Evolutionary conservation across 2,113 vertebrate species (phyloP).

Genomic region (Anhinga anhinga): DNA sequence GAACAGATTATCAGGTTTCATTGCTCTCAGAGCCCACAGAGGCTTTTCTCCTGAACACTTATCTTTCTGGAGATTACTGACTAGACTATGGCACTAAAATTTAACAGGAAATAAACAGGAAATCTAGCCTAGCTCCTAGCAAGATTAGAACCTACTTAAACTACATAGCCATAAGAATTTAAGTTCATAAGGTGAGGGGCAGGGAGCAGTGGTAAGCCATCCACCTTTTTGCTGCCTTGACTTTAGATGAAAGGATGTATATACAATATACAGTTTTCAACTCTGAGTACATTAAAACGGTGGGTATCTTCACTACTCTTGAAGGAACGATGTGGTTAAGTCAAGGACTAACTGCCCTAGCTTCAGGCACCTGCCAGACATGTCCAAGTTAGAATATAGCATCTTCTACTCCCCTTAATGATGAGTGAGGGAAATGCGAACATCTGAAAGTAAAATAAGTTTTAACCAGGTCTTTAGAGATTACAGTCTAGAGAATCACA

Average conservation of each 20-base stretch:
- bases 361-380: not conserved
- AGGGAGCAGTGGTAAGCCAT: not conserved
- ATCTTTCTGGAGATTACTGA: not conserved
- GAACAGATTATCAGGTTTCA: not conserved
- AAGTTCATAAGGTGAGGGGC: not conserved
- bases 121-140: not conserved
- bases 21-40: not conserved
- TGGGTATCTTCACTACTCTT: not conserved
- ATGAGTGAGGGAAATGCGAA: not conserved
- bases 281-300: accelerated
- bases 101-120: not conserved
- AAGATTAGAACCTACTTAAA: not conserved
- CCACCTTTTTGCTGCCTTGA: not conserved
- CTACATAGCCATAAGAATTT: not conserved
- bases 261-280: not conserved
- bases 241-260: not conserved
- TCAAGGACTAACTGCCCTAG: not conserved
- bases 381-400: not conserved
- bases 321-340: not conserved
- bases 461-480: not conserved
- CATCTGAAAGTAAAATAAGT: not conserved
- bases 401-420: not conserved
- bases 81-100: not conserved
- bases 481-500: not conserved
- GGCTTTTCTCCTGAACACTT: not conserved